These are phyloP conservation scores for Smutsia temminckii DNA, from an alignment of 2,797 vertebrate genomes.

Conservation along the genomic window DNA sequence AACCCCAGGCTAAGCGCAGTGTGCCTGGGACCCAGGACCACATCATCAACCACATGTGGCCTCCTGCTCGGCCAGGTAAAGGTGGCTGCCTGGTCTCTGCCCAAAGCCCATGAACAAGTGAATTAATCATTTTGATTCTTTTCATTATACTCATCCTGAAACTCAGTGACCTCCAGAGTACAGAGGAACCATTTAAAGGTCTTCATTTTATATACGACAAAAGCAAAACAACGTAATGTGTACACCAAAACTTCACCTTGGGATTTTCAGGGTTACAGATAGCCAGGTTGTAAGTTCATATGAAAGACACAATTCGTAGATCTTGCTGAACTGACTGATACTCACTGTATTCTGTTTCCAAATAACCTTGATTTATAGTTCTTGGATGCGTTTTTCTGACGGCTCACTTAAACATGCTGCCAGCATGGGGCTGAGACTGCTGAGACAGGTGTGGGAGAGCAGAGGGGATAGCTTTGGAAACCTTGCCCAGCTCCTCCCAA, in stretches of 20 bases:
- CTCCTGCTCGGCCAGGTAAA: neutral
- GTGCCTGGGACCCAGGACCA: neutral
- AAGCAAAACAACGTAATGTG: neutral
- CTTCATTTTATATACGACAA: neutral
- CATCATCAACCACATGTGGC: fast-evolving
- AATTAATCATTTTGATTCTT: neutral
- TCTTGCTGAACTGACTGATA: neutral
- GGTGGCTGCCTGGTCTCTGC: neutral
- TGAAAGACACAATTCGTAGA: neutral
- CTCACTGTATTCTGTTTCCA: neutral
- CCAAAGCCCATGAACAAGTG: neutral
- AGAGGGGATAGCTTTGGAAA: neutral
- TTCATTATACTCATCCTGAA: neutral
- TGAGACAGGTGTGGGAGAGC: neutral
- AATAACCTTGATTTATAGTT: conserved; percentile 29
- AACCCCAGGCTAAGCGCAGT: neutral
- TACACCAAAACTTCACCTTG: neutral
- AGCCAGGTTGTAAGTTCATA: conserved; percentile 19
- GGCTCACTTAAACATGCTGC: neutral
- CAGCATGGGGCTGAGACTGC: neutral
- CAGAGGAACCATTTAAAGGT: neutral
- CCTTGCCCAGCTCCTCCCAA: neutral
- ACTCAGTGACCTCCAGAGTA: neutral
- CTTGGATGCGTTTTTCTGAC: neutral
- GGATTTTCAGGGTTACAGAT: neutral